Percentiles rank a stretch among this genome's conserved stretches.
These are phyloP conservation scores for Parambassis ranga DNA, from an alignment of 2,797 vertebrate species.

Conservation along the genomic window DNA sequence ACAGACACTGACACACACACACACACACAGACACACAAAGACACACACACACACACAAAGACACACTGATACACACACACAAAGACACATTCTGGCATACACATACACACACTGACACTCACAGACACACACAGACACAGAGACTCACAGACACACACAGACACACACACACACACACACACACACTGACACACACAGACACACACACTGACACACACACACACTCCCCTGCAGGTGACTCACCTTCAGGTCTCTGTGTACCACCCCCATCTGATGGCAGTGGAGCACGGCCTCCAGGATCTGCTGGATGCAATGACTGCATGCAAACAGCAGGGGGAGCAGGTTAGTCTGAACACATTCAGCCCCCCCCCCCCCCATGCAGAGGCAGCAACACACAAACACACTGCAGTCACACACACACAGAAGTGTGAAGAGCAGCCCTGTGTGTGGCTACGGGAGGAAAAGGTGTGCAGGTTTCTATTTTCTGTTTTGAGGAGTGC, in stretches of 20 bases:
- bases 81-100: not conserved
- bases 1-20: not conserved
- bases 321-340: conserved; percentile 86
- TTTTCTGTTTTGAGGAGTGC: conserved; percentile 43
- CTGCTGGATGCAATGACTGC: conserved; percentile 98
- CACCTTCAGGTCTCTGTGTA: conserved; percentile 89
- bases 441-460: conserved; percentile 25
- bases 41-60: not conserved
- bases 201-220: not conserved
- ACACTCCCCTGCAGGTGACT: conserved; percentile 69
- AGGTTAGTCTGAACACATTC: conserved; percentile 76
- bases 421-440: conserved; percentile 6
- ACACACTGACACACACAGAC: not conserved
- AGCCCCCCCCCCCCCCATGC: conserved; percentile 54
- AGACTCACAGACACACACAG: no score
- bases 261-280: conserved; percentile 97
- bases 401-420: not conserved
- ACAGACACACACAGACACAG: not conserved
- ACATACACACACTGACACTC: not conserved
- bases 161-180: not conserved
- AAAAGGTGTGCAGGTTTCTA: conserved; percentile 20
- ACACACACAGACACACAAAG: conserved; percentile 1
- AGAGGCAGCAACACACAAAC: conserved; percentile 33
- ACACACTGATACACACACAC: not conserved
- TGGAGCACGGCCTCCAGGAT: conserved; percentile 97